phyloP scores from a whole-genome alignment of 2,113 vertebrate species.

The Tupaia chinensis region DNA sequence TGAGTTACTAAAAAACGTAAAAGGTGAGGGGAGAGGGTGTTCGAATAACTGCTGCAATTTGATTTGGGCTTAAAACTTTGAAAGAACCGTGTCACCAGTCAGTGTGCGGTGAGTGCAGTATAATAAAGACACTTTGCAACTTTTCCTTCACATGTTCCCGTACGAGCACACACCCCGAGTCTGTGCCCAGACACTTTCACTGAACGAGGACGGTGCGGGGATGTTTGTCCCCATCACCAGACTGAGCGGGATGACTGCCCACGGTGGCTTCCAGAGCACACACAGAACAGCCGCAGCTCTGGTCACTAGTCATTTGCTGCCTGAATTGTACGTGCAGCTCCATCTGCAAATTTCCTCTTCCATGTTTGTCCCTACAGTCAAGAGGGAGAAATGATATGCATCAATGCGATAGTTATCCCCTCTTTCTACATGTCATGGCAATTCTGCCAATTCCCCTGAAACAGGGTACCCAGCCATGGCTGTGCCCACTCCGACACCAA shows the following conservation, averaged over 20 bases:
- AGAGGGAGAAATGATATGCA: conserved; percentile 72
- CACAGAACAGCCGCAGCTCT: conserved; percentile 72
- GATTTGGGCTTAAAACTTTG: conserved; percentile 12
- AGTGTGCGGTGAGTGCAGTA: background rate
- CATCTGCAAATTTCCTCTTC: conserved; percentile 76
- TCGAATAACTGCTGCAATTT: background rate
- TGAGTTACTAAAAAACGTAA: background rate
- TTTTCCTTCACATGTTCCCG: conserved; percentile 82
- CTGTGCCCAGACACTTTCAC: conserved; percentile 84
- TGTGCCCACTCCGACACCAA: conserved; percentile 81
- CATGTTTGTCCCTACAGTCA: conserved; percentile 77
- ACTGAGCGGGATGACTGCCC: conserved; percentile 67
- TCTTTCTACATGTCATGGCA: conserved; percentile 72
- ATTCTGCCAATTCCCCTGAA: conserved; percentile 82
- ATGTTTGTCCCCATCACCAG: conserved; percentile 76
- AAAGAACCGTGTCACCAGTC: background rate
- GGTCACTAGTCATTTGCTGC: conserved; percentile 65
- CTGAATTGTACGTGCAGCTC: conserved; percentile 76
- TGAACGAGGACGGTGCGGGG: conserved; percentile 77
- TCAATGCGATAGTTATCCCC: conserved; percentile 77
- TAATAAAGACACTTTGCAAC: conserved; percentile 5
- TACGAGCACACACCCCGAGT: conserved; percentile 83
- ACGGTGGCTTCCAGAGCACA: conserved; percentile 79
- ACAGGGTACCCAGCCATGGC: conserved; percentile 76
- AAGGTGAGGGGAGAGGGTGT: background rate